Percentiles rank a stretch among this genome's conserved stretches.
These are phyloP conservation scores for Epinephelus coioides DNA, from an alignment of 2,797 vertebrate genomes.

Conservation along the genomic window DNA sequence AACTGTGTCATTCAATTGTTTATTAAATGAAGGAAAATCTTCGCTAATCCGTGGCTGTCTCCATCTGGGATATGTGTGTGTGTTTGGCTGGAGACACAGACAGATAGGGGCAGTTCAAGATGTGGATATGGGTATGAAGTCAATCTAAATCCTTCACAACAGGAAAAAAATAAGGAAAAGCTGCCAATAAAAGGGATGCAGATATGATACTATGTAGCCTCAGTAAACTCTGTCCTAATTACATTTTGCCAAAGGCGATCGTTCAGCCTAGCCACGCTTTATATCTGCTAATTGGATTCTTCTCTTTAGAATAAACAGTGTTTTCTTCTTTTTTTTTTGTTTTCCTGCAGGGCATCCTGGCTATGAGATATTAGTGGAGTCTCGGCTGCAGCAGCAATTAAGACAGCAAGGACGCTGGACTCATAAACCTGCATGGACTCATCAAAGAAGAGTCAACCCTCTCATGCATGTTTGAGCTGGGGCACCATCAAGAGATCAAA, in stretches of 20 bases:
- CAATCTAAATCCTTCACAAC: slow-evolving; percentile 66
- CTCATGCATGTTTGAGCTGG: slow-evolving; percentile 10
- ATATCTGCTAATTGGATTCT: slow-evolving; percentile 75
- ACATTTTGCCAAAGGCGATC: slow-evolving; percentile 60
- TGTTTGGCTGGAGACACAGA: slow-evolving; percentile 51
- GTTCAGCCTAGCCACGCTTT: slow-evolving; percentile 64
- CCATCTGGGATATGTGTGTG: slow-evolving; percentile 80
- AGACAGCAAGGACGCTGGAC: background rate
- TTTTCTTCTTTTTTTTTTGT: slow-evolving; percentile 20
- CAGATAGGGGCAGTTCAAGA: slow-evolving; percentile 68
- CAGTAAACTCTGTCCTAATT: slow-evolving; percentile 73
- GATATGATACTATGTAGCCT: slow-evolving; percentile 56
- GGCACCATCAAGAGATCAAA: slow-evolving; percentile 42
- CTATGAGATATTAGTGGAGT: slow-evolving; percentile 30
- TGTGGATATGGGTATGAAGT: slow-evolving; percentile 66
- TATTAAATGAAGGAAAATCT: slow-evolving; percentile 87
- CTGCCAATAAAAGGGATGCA: slow-evolving; percentile 60
- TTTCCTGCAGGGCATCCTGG: slow-evolving; percentile 45
- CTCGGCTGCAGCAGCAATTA: slow-evolving; percentile 44
- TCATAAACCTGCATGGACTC: slow-evolving; percentile 38
- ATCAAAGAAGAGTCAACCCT: slow-evolving; percentile 37
- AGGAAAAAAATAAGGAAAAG: slow-evolving; percentile 31
- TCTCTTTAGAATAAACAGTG: slow-evolving; percentile 70
- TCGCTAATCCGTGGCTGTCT: slow-evolving; percentile 82
- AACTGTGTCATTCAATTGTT: slow-evolving; percentile 83